A percentile compares a stretch with the other conserved stretches of the same genome.
Conservation (phyloP, 1,140 invertebrate species). For the Coelopa frigida region DNA sequence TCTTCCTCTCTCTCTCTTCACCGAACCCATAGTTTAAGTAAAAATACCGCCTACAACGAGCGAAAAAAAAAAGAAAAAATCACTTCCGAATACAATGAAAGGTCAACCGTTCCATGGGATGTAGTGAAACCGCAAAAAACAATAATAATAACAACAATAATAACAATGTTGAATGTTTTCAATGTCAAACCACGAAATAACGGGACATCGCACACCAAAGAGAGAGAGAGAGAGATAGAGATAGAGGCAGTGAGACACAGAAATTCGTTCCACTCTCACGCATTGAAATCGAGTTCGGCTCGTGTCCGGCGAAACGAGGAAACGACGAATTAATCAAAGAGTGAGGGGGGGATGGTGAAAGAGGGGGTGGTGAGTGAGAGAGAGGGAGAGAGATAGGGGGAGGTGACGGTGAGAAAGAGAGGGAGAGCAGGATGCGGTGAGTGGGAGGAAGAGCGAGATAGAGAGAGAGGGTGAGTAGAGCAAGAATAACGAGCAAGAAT, state of each 20-base stretch:
- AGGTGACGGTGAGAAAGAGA: background rate
- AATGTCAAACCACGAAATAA: conserved; percentile 40
- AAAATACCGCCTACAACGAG: no score
- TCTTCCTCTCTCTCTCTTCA: no score
- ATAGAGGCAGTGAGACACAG: conserved; percentile 6
- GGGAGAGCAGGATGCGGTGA: background rate
- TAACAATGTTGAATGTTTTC: no score
- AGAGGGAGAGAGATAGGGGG: conserved; percentile 5
- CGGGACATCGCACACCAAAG: conserved; percentile 10
- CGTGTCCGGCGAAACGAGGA: background rate
- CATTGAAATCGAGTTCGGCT: background rate
- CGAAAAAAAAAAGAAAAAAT: no score
- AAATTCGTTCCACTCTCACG: background rate
- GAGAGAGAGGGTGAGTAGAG: conserved; percentile 5
- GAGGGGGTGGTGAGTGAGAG: background rate
- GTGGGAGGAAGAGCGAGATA: background rate
- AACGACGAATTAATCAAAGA: background rate
- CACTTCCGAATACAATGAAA: no score
- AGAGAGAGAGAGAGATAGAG: conserved; percentile 7
- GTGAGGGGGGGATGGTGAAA: background rate
- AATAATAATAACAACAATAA: no score
- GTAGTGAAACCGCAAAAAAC: no score
- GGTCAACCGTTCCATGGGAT: no score
- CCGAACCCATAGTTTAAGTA: no score
- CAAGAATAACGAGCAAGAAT: conserved; percentile 10